Evolutionary conservation across 1,140 invertebrate genomes (phyloP), one percentile per base, ranked within the genome.

Genomic region (Harpegnathos saltator): DNA sequence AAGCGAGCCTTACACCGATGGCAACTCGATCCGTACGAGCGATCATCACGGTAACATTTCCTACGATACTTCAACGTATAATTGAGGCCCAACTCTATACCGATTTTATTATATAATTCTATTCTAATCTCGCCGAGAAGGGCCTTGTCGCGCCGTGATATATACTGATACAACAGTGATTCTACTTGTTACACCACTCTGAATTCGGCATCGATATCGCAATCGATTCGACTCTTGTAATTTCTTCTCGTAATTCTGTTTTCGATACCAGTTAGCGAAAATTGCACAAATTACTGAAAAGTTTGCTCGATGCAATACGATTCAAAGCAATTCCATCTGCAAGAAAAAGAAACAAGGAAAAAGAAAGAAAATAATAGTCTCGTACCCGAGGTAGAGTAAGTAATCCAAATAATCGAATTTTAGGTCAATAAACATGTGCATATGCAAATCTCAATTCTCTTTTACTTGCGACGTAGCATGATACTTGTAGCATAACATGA

Each of bases 341-440:
- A 44, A 44, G 38, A 44, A 44, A 11, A 44, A 11, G 0, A 9
- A 44, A 80, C 33, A n/a, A n/a, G n/a, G n/a, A n/a, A n/a, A n/a
- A n/a, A n/a, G n/a, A n/a, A n/a, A n/a, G n/a, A n/a, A n/a, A n/a
- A n/a, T n/a, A n/a, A n/a, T n/a, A n/a, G 24, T 75, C 69, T 56
- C 19, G 22, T 56, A 7, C 44, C 38, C 50, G 29, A 77, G 17
- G 14, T 24, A 56, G 29, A 15, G 22, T 33, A 5, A 15, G 22
- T 33, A 5, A 44, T 17, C 61, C 29, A 22, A 24, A 71, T 24
- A 24, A 80, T 71, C 65, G 22, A 33, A n/a, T 22, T 48, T 80
- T 80, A 80, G 33, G 52, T 38, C 75, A 50, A 69, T 58, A 11
- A 50, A 33, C 33, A n/a, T n/a, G 17, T 69, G 63, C 63, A 58